Evolutionary conservation across 2,797 vertebrate genomes (phyloP), one percentile per base, ranked within the genome.

Genomic region (Nyctibius grandis): DNA sequence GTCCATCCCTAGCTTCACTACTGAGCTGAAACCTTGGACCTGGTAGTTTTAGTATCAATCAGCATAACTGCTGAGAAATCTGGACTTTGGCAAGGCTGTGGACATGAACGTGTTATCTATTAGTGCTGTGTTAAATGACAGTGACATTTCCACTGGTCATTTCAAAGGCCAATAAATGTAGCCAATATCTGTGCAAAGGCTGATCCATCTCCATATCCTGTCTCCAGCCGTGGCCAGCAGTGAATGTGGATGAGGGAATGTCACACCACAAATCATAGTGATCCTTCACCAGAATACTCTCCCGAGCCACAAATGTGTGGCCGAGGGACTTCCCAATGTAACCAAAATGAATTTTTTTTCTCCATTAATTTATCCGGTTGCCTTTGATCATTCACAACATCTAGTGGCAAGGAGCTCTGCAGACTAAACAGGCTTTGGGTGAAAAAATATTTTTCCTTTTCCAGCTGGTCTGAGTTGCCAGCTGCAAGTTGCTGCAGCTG

Each of bases 381-480:
- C n/a, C 42, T 94, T 91, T 86, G 73, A 73, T 90, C 31, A 23
- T 36, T 86, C 65, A 44, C 28, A 73, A 26, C 0, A 4, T 63
- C 28, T 47, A 57, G 33, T 54, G 42, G 4, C 3, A 16, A 86
- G 65, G 42, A 84, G 23, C 16, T 86, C n/a, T 65, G 40, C 40
- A 69, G 53, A 65, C 38, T 73, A 65, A 89, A 63, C 11, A 73
- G 28, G 6, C 22, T 68, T 69, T 61, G 28, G 16, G 38, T 85
- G 47, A 91, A 92, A 86, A 81, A 54, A 56, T 26, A 34, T 45
- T 78, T 91, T 93, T 90, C 79, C 20, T 88, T 78, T 84, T 78
- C 28, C 53, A 93, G 29, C 40, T 78, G 64, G 5, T 36, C 48
- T 88, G 74, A 68, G 54, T 53, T 80, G 34, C 29, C 50, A 48